Evolutionary conservation across 92 coral and sea anemone species (phyloP).

Genomic region (Palythoa caribaeorum): DNA sequence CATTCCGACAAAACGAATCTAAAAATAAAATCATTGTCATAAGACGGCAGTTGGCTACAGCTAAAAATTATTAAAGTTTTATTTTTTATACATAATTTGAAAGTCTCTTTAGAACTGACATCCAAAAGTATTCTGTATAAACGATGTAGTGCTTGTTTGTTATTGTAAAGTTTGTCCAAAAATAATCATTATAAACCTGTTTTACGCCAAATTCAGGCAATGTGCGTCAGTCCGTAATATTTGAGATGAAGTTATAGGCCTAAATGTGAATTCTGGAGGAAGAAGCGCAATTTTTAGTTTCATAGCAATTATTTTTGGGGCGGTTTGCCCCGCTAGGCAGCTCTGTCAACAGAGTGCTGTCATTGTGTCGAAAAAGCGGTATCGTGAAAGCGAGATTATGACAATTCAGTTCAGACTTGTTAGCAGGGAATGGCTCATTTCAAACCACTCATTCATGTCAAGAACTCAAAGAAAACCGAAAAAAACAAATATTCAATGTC

Average conservation of each 20-base stretch:
- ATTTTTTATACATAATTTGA: background rate
- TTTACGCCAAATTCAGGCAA: slow-evolving; percentile 5
- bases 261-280: slow-evolving; percentile 44
- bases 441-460: slow-evolving; percentile 79
- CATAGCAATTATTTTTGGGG: slow-evolving; percentile 72
- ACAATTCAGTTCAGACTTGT: slow-evolving; percentile 66
- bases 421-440: slow-evolving; percentile 35
- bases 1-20: background rate
- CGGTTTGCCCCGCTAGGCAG: slow-evolving; percentile 61
- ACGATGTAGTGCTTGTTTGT: background rate
- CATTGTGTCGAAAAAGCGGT: slow-evolving; percentile 80
- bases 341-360: slow-evolving; percentile 81
- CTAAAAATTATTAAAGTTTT: background rate
- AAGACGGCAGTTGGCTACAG: background rate
- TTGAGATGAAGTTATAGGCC: slow-evolving; percentile 1
- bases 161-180: background rate
- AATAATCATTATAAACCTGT: background rate
- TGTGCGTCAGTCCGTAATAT: slow-evolving; percentile 34
- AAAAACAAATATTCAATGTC: slow-evolving; percentile 87
- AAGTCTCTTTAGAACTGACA: slow-evolving; percentile 10
- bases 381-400: slow-evolving; percentile 75
- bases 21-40: background rate
- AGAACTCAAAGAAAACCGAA: slow-evolving; percentile 90
- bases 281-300: slow-evolving; percentile 42
- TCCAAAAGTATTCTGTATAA: slow-evolving; percentile 22